Conservation (phyloP, 2,113 vertebrate species). For the Tychaedon coryphoeus region DNA sequence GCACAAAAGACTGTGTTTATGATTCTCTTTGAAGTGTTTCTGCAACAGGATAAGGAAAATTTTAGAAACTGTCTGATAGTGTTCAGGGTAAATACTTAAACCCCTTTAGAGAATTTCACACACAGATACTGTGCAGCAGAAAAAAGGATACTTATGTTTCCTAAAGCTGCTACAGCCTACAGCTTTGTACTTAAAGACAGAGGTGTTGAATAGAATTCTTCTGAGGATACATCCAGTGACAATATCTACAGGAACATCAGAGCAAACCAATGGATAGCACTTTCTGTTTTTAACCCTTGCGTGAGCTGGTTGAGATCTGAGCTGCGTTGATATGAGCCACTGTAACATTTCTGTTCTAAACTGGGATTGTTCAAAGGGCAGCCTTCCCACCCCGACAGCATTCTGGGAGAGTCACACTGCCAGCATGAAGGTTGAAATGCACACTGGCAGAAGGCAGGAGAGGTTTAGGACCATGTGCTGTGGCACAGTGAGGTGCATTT, state of each 20-base stretch:
- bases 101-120: slow-evolving; percentile 99
- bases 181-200: slow-evolving; percentile 95
- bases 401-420: background rate
- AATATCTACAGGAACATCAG: slow-evolving; percentile 87
- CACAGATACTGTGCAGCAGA: slow-evolving; percentile 88
- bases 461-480: background rate
- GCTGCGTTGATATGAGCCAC: background rate
- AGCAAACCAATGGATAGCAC: slow-evolving; percentile 77
- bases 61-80: slow-evolving; percentile 92
- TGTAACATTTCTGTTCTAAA: background rate
- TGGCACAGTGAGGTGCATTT: background rate
- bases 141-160: slow-evolving; percentile 94
- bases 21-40: slow-evolving; percentile 97
- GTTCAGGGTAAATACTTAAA: slow-evolving; percentile 99
- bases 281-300: slow-evolving; percentile 75
- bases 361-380: background rate
- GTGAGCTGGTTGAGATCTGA: slow-evolving; percentile 33
- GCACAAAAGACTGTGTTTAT: slow-evolving; percentile 84
- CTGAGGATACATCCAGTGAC: slow-evolving; percentile 90
- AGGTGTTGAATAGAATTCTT: slow-evolving; percentile 92
- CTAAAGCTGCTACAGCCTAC: slow-evolving; percentile 89
- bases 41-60: slow-evolving; percentile 98
- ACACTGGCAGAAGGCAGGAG: background rate
- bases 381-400: background rate
- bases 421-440: background rate